Conservation (phyloP, 1,140 invertebrate species). For the Mesaphorura yosii region DNA sequence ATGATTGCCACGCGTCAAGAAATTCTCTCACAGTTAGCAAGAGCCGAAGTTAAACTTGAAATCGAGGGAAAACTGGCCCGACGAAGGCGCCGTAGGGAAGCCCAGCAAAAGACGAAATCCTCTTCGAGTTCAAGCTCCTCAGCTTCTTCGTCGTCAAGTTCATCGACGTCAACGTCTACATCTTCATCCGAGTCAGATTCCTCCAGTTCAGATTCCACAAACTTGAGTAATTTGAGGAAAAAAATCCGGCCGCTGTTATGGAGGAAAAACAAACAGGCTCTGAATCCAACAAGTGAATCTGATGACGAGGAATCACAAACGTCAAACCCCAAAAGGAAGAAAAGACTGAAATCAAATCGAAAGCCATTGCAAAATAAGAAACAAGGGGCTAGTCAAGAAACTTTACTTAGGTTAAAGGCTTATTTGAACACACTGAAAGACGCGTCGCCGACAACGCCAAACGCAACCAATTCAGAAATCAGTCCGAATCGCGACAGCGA, state of each 20-base stretch:
- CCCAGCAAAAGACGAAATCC: not conserved
- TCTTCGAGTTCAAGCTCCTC: not conserved
- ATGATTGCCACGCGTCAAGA: conserved; percentile 16
- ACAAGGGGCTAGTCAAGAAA: no score
- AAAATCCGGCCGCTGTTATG: no score
- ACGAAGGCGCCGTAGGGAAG: not conserved
- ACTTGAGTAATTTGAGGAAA: no score
- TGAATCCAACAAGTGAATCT: not conserved
- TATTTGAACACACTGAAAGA: no score
- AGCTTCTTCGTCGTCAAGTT: not conserved
- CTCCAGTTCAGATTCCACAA: not conserved
- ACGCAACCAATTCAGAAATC: no score
- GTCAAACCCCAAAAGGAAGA: not conserved
- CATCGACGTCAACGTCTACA: not conserved
- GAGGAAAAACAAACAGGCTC: no score
- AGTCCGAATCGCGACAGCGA: no score
- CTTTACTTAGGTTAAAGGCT: no score
- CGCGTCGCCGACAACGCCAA: no score
- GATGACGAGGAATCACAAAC: not conserved
- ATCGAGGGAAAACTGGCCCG: not conserved
- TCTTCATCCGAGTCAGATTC: not conserved
- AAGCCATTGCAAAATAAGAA: not conserved
- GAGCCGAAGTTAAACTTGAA: conserved; percentile 10
- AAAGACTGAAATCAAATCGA: no score
- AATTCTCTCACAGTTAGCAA: conserved; percentile 7